Evolutionary conservation across 2,888 invertebrate species (phyloP), one percentile per base, ranked within the genome.

Genomic region (Patella ulyssiponensis): DNA sequence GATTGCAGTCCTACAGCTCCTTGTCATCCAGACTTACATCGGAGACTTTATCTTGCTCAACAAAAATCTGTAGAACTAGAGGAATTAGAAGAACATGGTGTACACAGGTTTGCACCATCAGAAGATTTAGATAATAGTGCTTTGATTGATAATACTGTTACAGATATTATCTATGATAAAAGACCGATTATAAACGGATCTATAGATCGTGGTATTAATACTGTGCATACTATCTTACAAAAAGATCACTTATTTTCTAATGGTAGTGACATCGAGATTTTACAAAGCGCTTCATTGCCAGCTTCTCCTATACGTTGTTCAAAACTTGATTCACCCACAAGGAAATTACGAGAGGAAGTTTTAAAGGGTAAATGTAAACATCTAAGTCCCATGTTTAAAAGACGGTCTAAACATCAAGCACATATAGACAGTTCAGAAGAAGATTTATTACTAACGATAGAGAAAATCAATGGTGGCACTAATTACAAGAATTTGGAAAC

Each of bases 401-500:
- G 88, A 7, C 88, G 87, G 78, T 82, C 86, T n/a, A 86, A 84
- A 73, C 84, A 82, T 78, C 77, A 76, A 4, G 75, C 81, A 14
- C 75, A 79, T 9, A 71, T 83, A 20, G 89, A 90, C 70, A 86
- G 84, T 74, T 87, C 88, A 17, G 86, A 87, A 69, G 89, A 89
- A 54, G 88, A 88, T 53, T 75, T 82, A 23, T 77, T 81, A 11
- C 81, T 84, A 2, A 83, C 86, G 17, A 51, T 82, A 15, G 89
- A 88, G 77, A 87, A 89, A 54, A 81, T 86, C n/a, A 85, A 84
- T 74, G 78, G 85, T 53, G 80, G 85, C 20, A 86, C 86, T 69
- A 88, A 86, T 76, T 91, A 87, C 82, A 87, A 88, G 79, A 88
- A 89, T 79, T 82, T 91, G 74, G 91, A 91, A 82, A 86, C 88